Evolutionary conservation across 2,888 invertebrate genomes (phyloP), one percentile per base, ranked within the genome.

Genomic region (Pterostichus niger): DNA sequence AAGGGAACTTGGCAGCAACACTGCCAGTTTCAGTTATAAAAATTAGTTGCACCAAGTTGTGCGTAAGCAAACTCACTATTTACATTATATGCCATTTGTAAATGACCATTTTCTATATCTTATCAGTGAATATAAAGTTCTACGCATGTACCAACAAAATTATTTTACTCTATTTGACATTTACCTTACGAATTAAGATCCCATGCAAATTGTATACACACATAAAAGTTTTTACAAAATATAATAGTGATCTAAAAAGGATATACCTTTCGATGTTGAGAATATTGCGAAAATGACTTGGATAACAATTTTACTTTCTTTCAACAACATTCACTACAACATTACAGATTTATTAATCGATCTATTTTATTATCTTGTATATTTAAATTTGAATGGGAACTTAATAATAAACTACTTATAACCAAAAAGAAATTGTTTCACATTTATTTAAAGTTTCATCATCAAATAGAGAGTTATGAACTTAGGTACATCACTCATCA

Each of bases 101-200:
- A 52, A 52, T 9, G 49, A 75, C 52, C 24, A 17, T 49, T 15
- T 40, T 44, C 44, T 64, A 64, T n/a, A 24, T 64, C 17, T 44
- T 71, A 44, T 13, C 49, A 35, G 33, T 35, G 59, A 59, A 68
- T 52, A 76, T 24, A 75, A 56, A 77, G 35, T 56, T 77, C 56
- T 77, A 77, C 59, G 77, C 77, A 77, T 77, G 77, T 77, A 77
- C 77, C 59, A 77, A 75, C 75, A 52, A 75, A 75, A 75, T 75
- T 73, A n/a, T 68, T 46, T 52, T 31, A 71, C 40, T 71, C 68
- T 71, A 71, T 40, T 33, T 59, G 9, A 68, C 46, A 33, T 75
- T 44, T 75, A n/a, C 31, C 52, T 75, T 75, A 46, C 40, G 44
- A 40, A 24, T 73, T 46, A 52, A 75, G 52, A 52, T 75, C 52